A percentile compares a stretch with the other conserved stretches of the same genome.
Evolutionary conservation across 2,797 vertebrate genomes (phyloP).

Genomic region (Microcaecilia unicolor): DNA sequence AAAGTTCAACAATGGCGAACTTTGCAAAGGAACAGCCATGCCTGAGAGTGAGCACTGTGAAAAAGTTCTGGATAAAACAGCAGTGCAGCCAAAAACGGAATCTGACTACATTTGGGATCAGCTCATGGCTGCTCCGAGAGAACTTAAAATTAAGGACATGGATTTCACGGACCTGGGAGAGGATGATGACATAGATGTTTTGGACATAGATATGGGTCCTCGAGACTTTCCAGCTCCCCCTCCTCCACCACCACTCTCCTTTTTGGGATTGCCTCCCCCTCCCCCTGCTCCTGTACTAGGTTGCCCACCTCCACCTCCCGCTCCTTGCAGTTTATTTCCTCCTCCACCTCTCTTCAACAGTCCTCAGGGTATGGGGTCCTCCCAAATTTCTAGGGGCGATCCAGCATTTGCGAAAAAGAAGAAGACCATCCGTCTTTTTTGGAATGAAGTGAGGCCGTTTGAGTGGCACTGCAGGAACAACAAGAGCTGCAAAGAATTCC

Average conservation of each 20-base stretch:
- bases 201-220: constrained; percentile 73
- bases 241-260: constrained; percentile 64
- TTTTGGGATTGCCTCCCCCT: constrained; percentile 54
- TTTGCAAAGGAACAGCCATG: constrained; percentile 58
- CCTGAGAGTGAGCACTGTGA: constrained; percentile 58
- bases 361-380: constrained; percentile 62
- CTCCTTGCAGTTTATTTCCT: constrained; percentile 71
- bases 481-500: constrained; percentile 79
- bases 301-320: constrained; percentile 73
- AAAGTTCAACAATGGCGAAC: constrained; percentile 72
- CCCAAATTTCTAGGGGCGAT: constrained; percentile 72
- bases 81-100: constrained; percentile 73
- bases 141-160: constrained; percentile 94
- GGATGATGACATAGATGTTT: constrained; percentile 83
- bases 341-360: constrained; percentile 64
- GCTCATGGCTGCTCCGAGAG: constrained; percentile 82
- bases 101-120: constrained; percentile 97
- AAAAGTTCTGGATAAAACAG: constrained; percentile 57
- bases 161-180: constrained; percentile 93
- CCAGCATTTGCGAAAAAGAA: constrained; percentile 90
- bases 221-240: constrained; percentile 64
- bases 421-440: constrained; percentile 96
- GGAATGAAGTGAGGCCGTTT: constrained; percentile 89
- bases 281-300: constrained; percentile 79
- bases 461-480: constrained; percentile 85